Percentiles rank a stretch among this genome's conserved stretches.
Conservation (phyloP, 2,888 invertebrate species). For the Agonum fuliginosum region DNA sequence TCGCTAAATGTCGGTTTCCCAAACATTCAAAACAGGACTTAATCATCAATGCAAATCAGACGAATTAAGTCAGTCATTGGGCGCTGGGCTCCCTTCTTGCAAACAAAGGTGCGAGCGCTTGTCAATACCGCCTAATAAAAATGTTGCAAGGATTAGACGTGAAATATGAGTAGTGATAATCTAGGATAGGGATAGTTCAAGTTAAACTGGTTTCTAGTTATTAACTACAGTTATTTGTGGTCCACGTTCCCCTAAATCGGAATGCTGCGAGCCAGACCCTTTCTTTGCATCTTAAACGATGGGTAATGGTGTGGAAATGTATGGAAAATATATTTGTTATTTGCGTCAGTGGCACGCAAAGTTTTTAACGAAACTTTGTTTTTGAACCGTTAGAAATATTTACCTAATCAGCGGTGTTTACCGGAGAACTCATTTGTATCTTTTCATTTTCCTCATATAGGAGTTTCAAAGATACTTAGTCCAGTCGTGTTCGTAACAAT, state of each 20-base stretch:
- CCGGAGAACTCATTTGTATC: not conserved
- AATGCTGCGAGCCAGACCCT: constrained; percentile 7
- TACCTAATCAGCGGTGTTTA: not conserved
- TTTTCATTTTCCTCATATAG: not conserved
- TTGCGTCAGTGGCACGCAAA: constrained; percentile 33
- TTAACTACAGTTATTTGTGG: constrained; percentile 53
- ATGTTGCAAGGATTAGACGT: constrained; percentile 24
- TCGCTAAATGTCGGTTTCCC: constrained; percentile 58
- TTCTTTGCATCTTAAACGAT: constrained; percentile 59
- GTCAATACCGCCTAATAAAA: constrained; percentile 30
- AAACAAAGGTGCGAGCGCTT: constrained; percentile 20
- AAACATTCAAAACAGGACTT: constrained; percentile 58
- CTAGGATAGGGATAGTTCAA: constrained; percentile 41
- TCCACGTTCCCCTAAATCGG: constrained; percentile 36
- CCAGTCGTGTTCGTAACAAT: too few species aligned
- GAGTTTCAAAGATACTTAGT: too few species aligned
- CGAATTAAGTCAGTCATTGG: constrained; percentile 45
- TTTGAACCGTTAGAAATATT: not conserved
- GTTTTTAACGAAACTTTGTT: constrained; percentile 19
- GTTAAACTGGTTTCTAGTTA: constrained; percentile 41
- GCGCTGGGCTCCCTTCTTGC: not conserved
- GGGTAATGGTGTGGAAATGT: constrained; percentile 63
- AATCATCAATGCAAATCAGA: constrained; percentile 54
- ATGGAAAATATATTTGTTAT: constrained; percentile 57
- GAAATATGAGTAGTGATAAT: constrained; percentile 38